Evolutionary conservation across 2,888 invertebrate species (phyloP).

Genomic region (Aethes cnicana): DNA sequence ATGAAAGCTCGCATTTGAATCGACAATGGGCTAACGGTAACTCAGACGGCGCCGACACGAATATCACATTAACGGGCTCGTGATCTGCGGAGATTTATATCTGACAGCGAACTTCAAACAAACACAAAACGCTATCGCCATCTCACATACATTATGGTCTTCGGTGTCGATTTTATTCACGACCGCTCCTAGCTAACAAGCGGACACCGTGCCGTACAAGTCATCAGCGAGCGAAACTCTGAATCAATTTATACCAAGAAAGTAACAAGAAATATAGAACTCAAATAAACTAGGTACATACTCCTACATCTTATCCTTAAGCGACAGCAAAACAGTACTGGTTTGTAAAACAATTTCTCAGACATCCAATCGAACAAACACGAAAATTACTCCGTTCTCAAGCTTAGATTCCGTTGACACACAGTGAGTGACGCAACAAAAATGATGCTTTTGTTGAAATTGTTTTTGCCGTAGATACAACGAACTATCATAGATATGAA

Average conservation of each 20-base stretch:
- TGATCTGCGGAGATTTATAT: conserved; percentile 78
- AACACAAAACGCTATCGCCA: conserved; percentile 40
- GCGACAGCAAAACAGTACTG: too few species aligned
- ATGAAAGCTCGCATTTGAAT: conserved; percentile 74
- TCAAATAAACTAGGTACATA: background rate
- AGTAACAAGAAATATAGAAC: background rate
- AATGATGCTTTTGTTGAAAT: conserved; percentile 40
- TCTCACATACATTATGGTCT: conserved; percentile 29
- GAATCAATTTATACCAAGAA: background rate
- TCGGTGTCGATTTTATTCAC: conserved; percentile 30
- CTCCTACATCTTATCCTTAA: too few species aligned
- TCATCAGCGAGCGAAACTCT: conserved; percentile 14
- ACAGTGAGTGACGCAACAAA: conserved; percentile 40
- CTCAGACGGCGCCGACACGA: conserved; percentile 75
- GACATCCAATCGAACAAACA: background rate
- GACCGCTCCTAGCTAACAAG: conserved; percentile 26
- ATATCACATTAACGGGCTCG: conserved; percentile 80
- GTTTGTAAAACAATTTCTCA: too few species aligned
- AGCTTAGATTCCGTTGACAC: conserved; percentile 30
- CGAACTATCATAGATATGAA: conserved; percentile 45
- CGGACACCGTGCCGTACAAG: conserved; percentile 14
- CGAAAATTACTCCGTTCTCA: conserved; percentile 25
- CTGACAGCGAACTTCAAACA: conserved; percentile 59
- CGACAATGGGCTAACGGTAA: conserved; percentile 78
- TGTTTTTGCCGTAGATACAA: conserved; percentile 53